Base-by-base conservation (phyloP, 2,797 vertebrate species). In the Pangasius krempfi region DNA sequence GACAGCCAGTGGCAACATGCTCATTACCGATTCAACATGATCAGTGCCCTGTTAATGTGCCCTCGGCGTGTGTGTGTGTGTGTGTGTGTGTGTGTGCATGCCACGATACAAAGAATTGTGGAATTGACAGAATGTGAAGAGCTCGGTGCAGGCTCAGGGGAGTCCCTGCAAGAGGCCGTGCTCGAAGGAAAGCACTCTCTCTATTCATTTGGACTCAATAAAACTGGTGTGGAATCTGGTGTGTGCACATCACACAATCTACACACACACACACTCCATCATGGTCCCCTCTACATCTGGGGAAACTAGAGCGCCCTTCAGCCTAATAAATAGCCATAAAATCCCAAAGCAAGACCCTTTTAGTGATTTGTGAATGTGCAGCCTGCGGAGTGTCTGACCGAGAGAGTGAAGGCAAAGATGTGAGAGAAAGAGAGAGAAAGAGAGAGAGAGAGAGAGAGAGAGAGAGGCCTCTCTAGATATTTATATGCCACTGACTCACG, bases 401-500 rank as follows among this genome's bases (percentile, higher is more conserved):
- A 50, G 70, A 88, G 83, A 64, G n/a, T 7, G 73, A 85, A 52
- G 8, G 4, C 9, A 20, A 1, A 64, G 27, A 40, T 2, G 16
- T 40, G 70, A 9, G 70, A 9, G 70, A 18, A 62, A 30, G 50
- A 33, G 52, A 81, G 64, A n/a, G 33, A 81, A 22, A 80, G 8
- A 58, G 37, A 64, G 40, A 86, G 14, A 58, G 80, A 40, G 86
- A 68, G 78, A 25, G 50, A 25, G 83, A 78, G 70, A 79, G 25
- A 37, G 66, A 47, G 33, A 37, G 58, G 58, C 68, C 75, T 87
- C 87, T 56, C 76, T 91, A 70, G 89, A 90, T 92, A 92, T 91
- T 92, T 92, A 92, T 91, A 91, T 86, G 87, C 76, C 64, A 86
- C 88, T 92, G 90, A 92, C 85, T 92, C 90, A 91, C n/a, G 64